phyloP scores from a whole-genome alignment of 92 coral and sea anemone genomes.

The Pocillopora grandis region DNA sequence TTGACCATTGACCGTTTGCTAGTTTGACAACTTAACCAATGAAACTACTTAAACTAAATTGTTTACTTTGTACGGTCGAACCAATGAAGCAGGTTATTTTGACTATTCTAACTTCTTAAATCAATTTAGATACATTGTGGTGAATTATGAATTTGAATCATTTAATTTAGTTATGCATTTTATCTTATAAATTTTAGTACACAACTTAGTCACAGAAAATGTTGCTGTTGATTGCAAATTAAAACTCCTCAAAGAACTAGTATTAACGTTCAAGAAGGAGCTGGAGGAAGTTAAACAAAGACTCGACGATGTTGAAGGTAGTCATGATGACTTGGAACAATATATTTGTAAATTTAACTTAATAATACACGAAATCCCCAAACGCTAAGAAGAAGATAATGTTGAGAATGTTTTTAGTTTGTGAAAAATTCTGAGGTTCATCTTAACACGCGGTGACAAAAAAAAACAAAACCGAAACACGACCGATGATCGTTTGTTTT shows the following conservation, averaged over 20 bases:
- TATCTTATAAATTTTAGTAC: background rate
- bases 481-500: slow-evolving; percentile 21
- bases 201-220: background rate
- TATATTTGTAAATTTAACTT: slow-evolving; percentile 14
- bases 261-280: background rate
- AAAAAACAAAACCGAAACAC: slow-evolving; percentile 4
- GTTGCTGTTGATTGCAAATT: background rate
- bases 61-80: too few relatives aligned
- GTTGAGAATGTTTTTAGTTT: slow-evolving; percentile 6
- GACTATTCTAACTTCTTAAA: too few relatives aligned
- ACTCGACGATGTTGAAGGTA: slow-evolving; percentile 16
- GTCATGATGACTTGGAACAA: slow-evolving; percentile 23
- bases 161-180: too few relatives aligned
- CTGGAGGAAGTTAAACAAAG: background rate
- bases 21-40: too few relatives aligned
- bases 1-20: too few relatives aligned
- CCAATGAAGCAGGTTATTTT: too few relatives aligned
- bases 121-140: too few relatives aligned
- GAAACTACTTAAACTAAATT: too few relatives aligned
- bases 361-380: slow-evolving; percentile 8
- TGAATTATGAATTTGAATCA: too few relatives aligned
- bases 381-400: slow-evolving; percentile 23
- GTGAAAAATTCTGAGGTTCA: slow-evolving; percentile 10
- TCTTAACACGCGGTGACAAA: slow-evolving; percentile 22
- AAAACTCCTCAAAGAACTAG: background rate